phyloP scores from a whole-genome alignment of 2,113 vertebrate species.

The Oncorhynchus gorbuscha region DNA sequence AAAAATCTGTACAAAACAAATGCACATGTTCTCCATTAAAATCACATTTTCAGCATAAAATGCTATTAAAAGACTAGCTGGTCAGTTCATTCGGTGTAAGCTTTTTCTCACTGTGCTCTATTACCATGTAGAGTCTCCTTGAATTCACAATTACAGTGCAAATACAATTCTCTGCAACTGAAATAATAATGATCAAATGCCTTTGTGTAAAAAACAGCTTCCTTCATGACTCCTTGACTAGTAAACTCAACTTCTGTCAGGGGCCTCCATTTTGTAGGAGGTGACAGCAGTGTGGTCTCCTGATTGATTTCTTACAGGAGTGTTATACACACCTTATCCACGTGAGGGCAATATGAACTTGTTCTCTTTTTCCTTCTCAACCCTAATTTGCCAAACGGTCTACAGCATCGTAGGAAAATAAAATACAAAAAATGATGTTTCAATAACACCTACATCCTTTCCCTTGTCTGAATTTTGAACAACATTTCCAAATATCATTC shows the following conservation, averaged over 20 bases:
- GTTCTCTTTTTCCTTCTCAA: background rate
- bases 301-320: background rate
- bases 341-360: constrained; percentile 12
- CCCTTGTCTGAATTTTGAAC: background rate
- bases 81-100: background rate
- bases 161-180: background rate
- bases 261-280: constrained; percentile 8
- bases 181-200: background rate
- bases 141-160: background rate
- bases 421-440: background rate
- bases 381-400: background rate
- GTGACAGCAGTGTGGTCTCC: background rate
- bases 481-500: background rate
- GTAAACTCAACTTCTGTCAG: background rate
- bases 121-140: background rate
- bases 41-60: background rate
- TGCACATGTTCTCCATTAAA: too few relatives aligned
- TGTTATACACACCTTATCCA: constrained; percentile 3
- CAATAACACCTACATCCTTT: background rate
- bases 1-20: too few relatives aligned
- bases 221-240: background rate
- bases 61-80: background rate
- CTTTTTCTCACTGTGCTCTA: background rate
- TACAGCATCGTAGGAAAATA: background rate
- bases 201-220: background rate